Conservation (phyloP, 37 sponge, comb jelly and placozoan species). For the Axinella damicornis region DNA sequence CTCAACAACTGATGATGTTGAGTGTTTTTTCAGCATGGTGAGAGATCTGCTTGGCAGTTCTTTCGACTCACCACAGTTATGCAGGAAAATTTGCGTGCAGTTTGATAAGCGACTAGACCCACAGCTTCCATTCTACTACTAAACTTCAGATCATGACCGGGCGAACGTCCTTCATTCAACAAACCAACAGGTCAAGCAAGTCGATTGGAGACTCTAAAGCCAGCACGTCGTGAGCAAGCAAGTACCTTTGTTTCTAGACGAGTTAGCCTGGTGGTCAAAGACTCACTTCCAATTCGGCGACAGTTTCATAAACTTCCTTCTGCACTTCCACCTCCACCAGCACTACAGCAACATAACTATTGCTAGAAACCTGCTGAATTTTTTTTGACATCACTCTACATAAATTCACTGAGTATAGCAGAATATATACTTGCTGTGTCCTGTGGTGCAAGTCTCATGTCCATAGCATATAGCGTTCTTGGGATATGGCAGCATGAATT, state of each 20-base stretch:
- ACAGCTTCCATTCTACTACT: slow-evolving; percentile 10
- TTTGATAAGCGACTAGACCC: neutral
- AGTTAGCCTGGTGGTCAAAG: too few species aligned
- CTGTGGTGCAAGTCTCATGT: too few species aligned
- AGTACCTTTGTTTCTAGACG: neutral
- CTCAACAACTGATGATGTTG: slow-evolving; percentile 13
- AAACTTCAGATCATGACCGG: neutral
- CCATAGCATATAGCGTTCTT: too few species aligned
- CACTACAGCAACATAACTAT: too few species aligned
- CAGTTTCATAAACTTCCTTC: too few species aligned
- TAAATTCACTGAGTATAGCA: too few species aligned
- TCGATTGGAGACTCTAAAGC: neutral
- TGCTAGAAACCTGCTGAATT: too few species aligned
- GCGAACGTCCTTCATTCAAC: neutral
- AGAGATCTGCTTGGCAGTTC: neutral
- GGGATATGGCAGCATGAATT: too few species aligned
- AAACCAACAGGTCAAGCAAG: neutral
- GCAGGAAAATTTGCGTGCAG: neutral
- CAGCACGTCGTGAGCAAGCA: neutral
- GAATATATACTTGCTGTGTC: too few species aligned
- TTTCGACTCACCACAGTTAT: neutral
- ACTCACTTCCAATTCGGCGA: too few species aligned
- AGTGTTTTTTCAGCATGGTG: slow-evolving; percentile 23
- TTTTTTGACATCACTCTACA: too few species aligned
- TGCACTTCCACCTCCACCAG: too few species aligned